A percentile compares a stretch with the other conserved stretches of the same genome.
These are phyloP conservation scores for Capromys pilorides DNA, from an alignment of 2,797 vertebrate genomes.

Conservation along the genomic window DNA sequence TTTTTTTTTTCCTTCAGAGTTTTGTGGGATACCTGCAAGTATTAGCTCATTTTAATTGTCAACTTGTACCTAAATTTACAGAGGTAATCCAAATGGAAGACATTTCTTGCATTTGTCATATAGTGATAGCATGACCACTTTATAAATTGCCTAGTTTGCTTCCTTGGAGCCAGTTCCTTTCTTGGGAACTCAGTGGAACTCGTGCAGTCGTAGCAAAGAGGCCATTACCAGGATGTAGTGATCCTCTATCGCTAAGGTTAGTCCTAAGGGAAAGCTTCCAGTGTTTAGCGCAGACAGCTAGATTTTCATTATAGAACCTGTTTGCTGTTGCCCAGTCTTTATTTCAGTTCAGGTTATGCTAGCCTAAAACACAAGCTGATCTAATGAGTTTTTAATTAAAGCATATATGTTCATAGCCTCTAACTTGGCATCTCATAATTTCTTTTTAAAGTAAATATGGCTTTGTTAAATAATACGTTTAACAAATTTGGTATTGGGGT, in stretches of 20 bases:
- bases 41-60: conserved; percentile 45
- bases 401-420: conserved; percentile 3
- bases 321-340: background rate
- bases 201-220: background rate
- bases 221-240: background rate
- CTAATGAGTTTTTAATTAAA: conserved; percentile 55
- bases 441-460: conserved; percentile 57
- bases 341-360: background rate
- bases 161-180: conserved; percentile 18
- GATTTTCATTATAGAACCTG: conserved; percentile 34
- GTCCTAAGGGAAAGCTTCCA: background rate
- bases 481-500: background rate
- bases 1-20: too few relatives aligned
- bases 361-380: conserved; percentile 32
- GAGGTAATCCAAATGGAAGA: background rate
- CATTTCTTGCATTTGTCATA: conserved; percentile 12
- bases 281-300: background rate
- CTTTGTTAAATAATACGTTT: conserved; percentile 53
- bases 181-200: background rate
- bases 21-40: background rate
- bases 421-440: background rate
- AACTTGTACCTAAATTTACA: background rate
- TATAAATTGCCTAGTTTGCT: conserved; percentile 19
- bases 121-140: background rate
- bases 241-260: conserved; percentile 13